Evolutionary conservation across 2,888 invertebrate genomes (phyloP).

Genomic region (Drosophila atripex): DNA sequence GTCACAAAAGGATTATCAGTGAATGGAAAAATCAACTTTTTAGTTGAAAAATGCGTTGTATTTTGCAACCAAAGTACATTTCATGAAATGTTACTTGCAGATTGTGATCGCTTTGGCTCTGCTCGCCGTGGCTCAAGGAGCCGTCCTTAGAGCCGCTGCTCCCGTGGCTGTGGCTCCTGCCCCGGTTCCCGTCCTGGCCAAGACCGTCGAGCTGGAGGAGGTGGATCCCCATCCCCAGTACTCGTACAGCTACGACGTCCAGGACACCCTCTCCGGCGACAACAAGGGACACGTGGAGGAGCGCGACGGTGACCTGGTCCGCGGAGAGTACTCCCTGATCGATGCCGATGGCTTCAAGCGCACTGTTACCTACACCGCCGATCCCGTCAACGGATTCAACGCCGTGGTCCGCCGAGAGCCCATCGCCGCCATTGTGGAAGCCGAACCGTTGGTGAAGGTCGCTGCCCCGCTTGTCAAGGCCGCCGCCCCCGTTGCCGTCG

Average conservation of each 20-base stretch:
- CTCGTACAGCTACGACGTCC: conserved; percentile 70
- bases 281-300: conserved; percentile 66
- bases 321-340: conserved; percentile 67
- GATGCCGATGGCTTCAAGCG: conserved; percentile 67
- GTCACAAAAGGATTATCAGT: conserved; percentile 32
- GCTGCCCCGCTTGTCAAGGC: conserved; percentile 56
- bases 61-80: background rate
- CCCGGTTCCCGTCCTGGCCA: conserved; percentile 62
- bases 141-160: conserved; percentile 65
- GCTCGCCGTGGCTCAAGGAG: conserved; percentile 68
- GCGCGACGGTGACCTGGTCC: conserved; percentile 66
- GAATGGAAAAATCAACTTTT: background rate
- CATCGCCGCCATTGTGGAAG: conserved; percentile 54
- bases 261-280: conserved; percentile 64
- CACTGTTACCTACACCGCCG: conserved; percentile 65
- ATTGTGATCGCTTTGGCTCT: conserved; percentile 46
- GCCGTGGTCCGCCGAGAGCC: conserved; percentile 76
- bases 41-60: background rate
- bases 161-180: conserved; percentile 66
- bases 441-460: conserved; percentile 63
- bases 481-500: conserved; percentile 51
- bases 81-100: conserved; percentile 20
- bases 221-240: conserved; percentile 68
- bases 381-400: conserved; percentile 65
- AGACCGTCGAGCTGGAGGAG: conserved; percentile 65